Evolutionary conservation across 2,797 vertebrate genomes (phyloP).

Genomic region (Lacerta viridis): DNA sequence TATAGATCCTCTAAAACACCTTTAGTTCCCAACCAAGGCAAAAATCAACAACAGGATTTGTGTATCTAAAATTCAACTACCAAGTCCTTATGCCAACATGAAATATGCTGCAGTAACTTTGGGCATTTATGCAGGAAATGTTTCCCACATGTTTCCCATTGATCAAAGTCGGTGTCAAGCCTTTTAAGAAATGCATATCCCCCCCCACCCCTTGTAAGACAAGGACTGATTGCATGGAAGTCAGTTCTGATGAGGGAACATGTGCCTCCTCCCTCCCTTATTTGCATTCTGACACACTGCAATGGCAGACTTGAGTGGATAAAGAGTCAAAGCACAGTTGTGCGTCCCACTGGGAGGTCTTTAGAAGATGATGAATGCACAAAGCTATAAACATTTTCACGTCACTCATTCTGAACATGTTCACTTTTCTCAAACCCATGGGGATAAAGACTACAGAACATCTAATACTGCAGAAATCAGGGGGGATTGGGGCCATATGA

Average conservation of each 20-base stretch:
- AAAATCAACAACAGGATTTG: background rate
- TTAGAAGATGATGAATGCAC: constrained; percentile 64
- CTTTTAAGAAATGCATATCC: constrained; percentile 36
- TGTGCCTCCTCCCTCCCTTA: constrained; percentile 58
- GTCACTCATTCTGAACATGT: constrained; percentile 63
- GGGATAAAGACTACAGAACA: background rate
- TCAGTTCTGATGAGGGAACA: constrained; percentile 66
- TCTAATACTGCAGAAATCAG: constrained; percentile 48
- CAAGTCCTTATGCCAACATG: constrained; percentile 27
- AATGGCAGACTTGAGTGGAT: constrained; percentile 58
- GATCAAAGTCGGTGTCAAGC: constrained; percentile 53
- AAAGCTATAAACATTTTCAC: constrained; percentile 62
- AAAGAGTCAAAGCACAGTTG: constrained; percentile 68
- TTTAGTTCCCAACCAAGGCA: background rate
- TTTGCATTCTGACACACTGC: constrained; percentile 67
- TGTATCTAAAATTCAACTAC: background rate
- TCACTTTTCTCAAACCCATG: constrained; percentile 35
- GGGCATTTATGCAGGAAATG: background rate
- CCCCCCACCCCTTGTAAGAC: background rate
- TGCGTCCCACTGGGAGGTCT: constrained; percentile 61
- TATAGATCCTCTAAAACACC: background rate
- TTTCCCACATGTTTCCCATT: constrained; percentile 6
- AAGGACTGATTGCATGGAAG: constrained; percentile 50
- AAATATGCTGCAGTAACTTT: background rate
- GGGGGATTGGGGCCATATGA: background rate